Base-by-base conservation (phyloP, 2,797 vertebrate genomes). In the Pitangus sulphuratus region DNA sequence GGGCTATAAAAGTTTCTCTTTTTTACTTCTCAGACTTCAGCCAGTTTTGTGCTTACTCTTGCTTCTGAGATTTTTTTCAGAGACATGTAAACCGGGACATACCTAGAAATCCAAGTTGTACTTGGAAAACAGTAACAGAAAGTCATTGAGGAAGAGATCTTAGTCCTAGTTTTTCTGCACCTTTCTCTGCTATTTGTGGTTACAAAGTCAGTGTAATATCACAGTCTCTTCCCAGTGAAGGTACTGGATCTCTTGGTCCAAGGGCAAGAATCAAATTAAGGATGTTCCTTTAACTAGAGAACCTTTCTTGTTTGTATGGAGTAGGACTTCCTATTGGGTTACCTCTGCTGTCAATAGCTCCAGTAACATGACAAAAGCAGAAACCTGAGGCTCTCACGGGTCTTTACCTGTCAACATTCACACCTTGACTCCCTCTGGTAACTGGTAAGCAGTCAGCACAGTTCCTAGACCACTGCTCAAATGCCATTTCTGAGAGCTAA, bases 1-100 rank as follows among this genome's bases (percentile, higher is more conserved):
- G 92, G 88, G 81, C 53, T 92, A 71, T 95, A 95, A 93, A 96
- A 91, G 68, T 81, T 80, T 15, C 51, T 87, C 31, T 44, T 42
- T 87, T 80, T 88, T n/a, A 17, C 62, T 81, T 84, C 19, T 90
- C 60, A 80, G 31, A 35, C 56, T 77, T 83, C 58, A 84, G 64
- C 33, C 33, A 77, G 35, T 90, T 93, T 94, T 91, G 68, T 92
- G 33, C 70, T 87, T 84, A 9, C 72, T 92, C 74, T 81, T 91
- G 40, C 35, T 89, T 89, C 75, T 74, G 60, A 77, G 56, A 60
- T 76, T 90, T 89, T 84, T 84, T 88, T 84, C 60, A 79, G 62
- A 30, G 65, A 15, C 33, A 18, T 31, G 16, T 60, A 84, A 70
- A 75, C 13, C 26, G 53, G 10, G n/a, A 89, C 48, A 86, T 82